A percentile compares a stretch with the other conserved stretches of the same genome.
These are phyloP conservation scores for Caenorhabditis macrosperma DNA, from an alignment of 2,888 invertebrate genomes.

Conservation along the genomic window DNA sequence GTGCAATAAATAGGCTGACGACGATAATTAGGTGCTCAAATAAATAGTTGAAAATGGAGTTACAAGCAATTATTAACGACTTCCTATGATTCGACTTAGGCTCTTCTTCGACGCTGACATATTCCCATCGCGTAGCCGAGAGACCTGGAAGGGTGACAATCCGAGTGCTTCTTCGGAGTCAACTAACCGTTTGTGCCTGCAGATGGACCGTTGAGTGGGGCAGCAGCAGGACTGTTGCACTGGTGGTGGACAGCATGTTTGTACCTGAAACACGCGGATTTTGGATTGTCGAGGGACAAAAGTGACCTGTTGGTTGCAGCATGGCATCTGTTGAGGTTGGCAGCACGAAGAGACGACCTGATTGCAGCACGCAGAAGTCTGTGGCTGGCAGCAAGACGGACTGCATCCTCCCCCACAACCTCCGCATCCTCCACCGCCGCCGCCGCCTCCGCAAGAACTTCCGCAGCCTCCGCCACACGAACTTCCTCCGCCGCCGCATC, in stretches of 20 bases:
- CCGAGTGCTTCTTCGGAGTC: not conserved
- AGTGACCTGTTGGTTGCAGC: slow-evolving; percentile 56
- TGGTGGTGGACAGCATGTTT: slow-evolving; percentile 57
- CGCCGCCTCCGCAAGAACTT: slow-evolving; percentile 28
- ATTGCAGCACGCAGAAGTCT: slow-evolving; percentile 52
- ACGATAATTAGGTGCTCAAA: not conserved
- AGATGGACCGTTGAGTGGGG: slow-evolving; percentile 33
- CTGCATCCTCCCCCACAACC: slow-evolving; percentile 45
- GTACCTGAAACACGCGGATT: slow-evolving; percentile 22
- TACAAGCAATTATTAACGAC: slow-evolving; percentile 44
- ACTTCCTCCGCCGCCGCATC: slow-evolving; percentile 41
- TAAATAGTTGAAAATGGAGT: slow-evolving; percentile 13
- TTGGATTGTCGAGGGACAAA: not conserved
- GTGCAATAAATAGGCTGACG: slow-evolving; percentile 2
- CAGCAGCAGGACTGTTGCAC: slow-evolving; percentile 52
- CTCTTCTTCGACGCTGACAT: slow-evolving; percentile 42
- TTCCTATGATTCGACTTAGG: slow-evolving; percentile 34
- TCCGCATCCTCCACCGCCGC: slow-evolving; percentile 29
- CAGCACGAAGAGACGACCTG: slow-evolving; percentile 26
- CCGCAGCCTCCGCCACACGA: slow-evolving; percentile 39
- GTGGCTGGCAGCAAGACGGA: slow-evolving; percentile 52
- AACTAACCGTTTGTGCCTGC: slow-evolving; percentile 51
- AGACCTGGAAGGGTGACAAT: slow-evolving; percentile 29
- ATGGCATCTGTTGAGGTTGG: slow-evolving; percentile 38
- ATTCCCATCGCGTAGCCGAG: slow-evolving; percentile 57